phyloP scores from a whole-genome alignment of 2,797 vertebrate genomes.

The Melanotaenia nigrans region DNA sequence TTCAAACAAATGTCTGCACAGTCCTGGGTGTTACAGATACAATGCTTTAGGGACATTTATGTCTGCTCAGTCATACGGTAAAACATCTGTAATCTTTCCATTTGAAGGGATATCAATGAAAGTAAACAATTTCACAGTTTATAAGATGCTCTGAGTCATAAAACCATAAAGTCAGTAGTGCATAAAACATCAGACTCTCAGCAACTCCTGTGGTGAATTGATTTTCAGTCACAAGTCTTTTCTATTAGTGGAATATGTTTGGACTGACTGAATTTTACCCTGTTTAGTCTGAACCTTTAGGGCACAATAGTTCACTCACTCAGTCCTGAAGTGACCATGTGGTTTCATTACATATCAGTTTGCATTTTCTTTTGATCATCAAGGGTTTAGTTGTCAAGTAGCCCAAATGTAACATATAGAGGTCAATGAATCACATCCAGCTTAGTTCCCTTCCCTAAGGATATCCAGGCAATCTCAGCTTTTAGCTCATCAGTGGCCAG shows the following conservation, averaged over 20 bases:
- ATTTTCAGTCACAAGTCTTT: constrained; percentile 73
- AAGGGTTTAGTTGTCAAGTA: constrained; percentile 37
- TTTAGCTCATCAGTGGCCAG: constrained; percentile 10
- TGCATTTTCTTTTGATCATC: constrained; percentile 28
- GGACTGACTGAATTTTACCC: constrained; percentile 57
- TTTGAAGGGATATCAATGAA: constrained; percentile 12
- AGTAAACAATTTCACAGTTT: constrained; percentile 43
- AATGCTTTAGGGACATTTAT: neutral
- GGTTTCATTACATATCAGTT: constrained; percentile 29
- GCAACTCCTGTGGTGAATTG: constrained; percentile 69
- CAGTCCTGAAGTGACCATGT: constrained; percentile 21
- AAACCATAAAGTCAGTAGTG: constrained; percentile 62
- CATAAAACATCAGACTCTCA: constrained; percentile 67
- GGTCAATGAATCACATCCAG: constrained; percentile 12
- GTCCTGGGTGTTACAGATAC: constrained; percentile 6
- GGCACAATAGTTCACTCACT: constrained; percentile 15
- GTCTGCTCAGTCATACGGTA: neutral
- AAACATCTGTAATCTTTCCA: constrained; percentile 5
- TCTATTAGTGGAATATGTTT: constrained; percentile 63
- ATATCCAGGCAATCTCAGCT: neutral
- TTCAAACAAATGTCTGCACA: constrained; percentile 3
- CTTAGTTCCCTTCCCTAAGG: constrained; percentile 5
- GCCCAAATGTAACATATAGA: neutral
- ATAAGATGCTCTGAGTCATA: constrained; percentile 49
- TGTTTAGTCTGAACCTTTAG: constrained; percentile 46